Evolutionary conservation across 2,888 invertebrate species (phyloP).

Genomic region (Chironomus tentans): DNA sequence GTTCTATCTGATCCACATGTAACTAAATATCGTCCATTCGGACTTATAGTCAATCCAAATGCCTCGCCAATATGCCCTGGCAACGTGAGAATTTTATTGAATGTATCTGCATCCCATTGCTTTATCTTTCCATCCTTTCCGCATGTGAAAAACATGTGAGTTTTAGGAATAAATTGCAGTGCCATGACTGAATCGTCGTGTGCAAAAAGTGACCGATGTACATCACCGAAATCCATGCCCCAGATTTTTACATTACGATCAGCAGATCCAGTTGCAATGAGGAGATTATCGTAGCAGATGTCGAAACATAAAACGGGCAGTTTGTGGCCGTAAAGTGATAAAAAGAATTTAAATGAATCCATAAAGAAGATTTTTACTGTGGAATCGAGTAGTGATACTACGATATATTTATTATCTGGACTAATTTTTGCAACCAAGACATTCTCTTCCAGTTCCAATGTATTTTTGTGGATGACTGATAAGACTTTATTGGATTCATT

Average conservation of each 20-base stretch:
- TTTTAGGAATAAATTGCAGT: constrained; percentile 78
- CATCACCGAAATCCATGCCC: constrained; percentile 99
- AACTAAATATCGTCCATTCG: constrained; percentile 67
- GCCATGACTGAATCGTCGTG: constrained; percentile 92
- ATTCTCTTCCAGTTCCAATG: constrained; percentile 78
- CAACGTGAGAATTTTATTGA: constrained; percentile 79
- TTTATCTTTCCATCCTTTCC: constrained; percentile 92
- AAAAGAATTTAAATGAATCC: constrained; percentile 91
- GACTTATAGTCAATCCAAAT: constrained; percentile 63
- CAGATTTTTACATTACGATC: constrained; percentile 95
- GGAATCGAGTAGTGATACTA: constrained; percentile 81
- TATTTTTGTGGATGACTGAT: constrained; percentile 68
- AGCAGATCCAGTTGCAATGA: constrained; percentile 89
- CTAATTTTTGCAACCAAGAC: constrained; percentile 76
- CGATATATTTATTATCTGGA: constrained; percentile 77
- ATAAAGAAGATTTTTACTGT: constrained; percentile 93
- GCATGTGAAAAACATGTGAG: constrained; percentile 87
- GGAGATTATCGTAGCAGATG: constrained; percentile 75
- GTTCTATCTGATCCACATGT: constrained; percentile 84
- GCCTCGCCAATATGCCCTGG: constrained; percentile 80
- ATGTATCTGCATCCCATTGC: constrained; percentile 94
- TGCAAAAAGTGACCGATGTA: constrained; percentile 88
- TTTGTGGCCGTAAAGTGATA: constrained; percentile 93
- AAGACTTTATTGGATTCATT: constrained; percentile 59
- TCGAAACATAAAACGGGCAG: constrained; percentile 89